Conservation (phyloP, 1,140 invertebrate species). For the Phthorimaea operculella region DNA sequence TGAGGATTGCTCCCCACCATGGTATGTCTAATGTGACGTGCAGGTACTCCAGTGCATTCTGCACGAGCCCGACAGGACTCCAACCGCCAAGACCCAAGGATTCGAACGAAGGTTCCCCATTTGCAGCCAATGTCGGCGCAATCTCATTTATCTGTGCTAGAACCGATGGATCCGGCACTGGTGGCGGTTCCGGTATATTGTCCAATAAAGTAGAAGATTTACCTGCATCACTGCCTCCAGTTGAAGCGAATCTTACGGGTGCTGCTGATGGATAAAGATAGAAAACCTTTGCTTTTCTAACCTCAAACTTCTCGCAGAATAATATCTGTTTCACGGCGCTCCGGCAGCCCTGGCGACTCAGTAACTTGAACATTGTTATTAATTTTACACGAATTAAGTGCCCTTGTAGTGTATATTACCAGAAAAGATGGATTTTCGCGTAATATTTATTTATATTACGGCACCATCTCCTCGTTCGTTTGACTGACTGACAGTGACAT, state of each 20-base stretch:
- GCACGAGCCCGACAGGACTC: constrained; percentile 81
- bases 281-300: constrained; percentile 51
- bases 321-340: constrained; percentile 39
- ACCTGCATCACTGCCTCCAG: constrained; percentile 27
- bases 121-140: constrained; percentile 59
- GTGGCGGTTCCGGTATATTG: constrained; percentile 68
- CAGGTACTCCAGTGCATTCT: constrained; percentile 82
- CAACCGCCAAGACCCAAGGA: constrained; percentile 84
- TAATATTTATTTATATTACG: constrained; percentile 5
- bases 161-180: constrained; percentile 47
- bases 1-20: constrained; percentile 89
- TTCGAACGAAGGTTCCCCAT: constrained; percentile 81
- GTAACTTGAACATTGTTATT: constrained; percentile 52
- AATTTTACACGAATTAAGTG: neutral
- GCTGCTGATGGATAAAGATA: constrained; percentile 52
- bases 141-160: constrained; percentile 43
- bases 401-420: neutral
- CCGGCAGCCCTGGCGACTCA: constrained; percentile 45
- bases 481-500: neutral
- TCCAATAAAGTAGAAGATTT: constrained; percentile 52
- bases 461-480: neutral
- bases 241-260: constrained; percentile 47
- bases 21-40: constrained; percentile 82
- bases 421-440: neutral
- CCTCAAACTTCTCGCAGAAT: constrained; percentile 54